phyloP scores from a whole-genome alignment of 2,797 vertebrate genomes.

The Syngnathus acus region DNA sequence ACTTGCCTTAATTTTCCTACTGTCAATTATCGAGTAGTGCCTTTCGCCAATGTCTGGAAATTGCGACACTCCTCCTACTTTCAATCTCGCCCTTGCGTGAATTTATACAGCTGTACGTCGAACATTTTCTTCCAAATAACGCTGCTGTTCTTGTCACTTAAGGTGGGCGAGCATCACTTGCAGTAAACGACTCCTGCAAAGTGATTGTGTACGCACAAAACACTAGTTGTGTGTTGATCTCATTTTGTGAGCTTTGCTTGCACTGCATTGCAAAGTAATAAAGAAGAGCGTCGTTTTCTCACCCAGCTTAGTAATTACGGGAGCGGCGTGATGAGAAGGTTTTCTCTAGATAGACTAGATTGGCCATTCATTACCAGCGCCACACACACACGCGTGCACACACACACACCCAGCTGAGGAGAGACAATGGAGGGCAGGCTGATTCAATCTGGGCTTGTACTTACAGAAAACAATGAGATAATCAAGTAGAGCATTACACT shows the following conservation, averaged over 20 bases:
- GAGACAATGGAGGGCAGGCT: slow-evolving; percentile 89
- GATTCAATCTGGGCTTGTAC: slow-evolving; percentile 99
- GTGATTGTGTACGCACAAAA: slow-evolving; percentile 17
- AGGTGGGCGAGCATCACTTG: slow-evolving; percentile 21
- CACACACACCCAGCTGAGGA: slow-evolving; percentile 54
- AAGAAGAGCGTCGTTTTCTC: slow-evolving; percentile 75
- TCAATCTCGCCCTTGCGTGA: background rate
- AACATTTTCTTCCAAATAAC: background rate
- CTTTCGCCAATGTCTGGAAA: too few species aligned
- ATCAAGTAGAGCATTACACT: slow-evolving; percentile 94
- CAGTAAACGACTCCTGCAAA: slow-evolving; percentile 44
- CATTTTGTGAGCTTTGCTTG: slow-evolving; percentile 28
- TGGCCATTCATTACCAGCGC: slow-evolving; percentile 95
- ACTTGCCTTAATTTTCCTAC: too few species aligned
- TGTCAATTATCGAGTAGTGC: too few species aligned
- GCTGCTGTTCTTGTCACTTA: background rate
- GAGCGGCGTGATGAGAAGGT: slow-evolving; percentile 85
- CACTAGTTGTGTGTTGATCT: slow-evolving; percentile 34
- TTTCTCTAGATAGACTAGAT: slow-evolving; percentile 96
- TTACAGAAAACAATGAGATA: slow-evolving; percentile 99
- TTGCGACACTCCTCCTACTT: too few species aligned
- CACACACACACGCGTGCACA: slow-evolving; percentile 49
- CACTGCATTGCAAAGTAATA: slow-evolving; percentile 72
- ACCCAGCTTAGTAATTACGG: slow-evolving; percentile 95
- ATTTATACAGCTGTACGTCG: background rate